These are phyloP conservation scores for Teleogryllus occipitalis DNA, from an alignment of 1,140 invertebrate genomes.

Conservation along the genomic window DNA sequence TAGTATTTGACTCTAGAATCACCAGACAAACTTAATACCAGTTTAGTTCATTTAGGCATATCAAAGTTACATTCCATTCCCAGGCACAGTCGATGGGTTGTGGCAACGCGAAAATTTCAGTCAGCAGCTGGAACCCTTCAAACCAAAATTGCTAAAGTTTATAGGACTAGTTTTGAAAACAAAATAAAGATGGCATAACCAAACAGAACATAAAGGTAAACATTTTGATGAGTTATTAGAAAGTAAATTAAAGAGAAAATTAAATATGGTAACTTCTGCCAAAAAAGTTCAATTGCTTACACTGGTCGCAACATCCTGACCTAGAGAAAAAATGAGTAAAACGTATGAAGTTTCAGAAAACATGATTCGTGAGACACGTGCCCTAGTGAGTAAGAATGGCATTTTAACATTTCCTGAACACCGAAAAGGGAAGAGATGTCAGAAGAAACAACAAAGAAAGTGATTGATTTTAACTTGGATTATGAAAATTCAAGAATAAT, in stretches of 20 bases:
- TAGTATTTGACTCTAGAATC: no score
- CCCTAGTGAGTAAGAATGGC: background rate
- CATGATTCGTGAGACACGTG: background rate
- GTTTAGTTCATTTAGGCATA: no score
- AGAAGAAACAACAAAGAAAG: background rate
- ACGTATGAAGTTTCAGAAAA: background rate
- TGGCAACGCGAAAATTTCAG: no score
- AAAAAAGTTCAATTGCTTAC: background rate
- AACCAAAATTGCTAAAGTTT: no score
- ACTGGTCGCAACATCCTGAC: background rate
- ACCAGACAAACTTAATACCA: no score
- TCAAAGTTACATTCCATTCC: no score
- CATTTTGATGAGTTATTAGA: background rate
- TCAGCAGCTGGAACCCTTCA: no score
- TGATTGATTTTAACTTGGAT: slow-evolving; percentile 3
- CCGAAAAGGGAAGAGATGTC: background rate
- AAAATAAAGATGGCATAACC: no score
- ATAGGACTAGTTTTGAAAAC: no score
- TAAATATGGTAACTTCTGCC: background rate
- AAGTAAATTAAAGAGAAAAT: slow-evolving; percentile 4
- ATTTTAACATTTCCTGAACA: background rate
- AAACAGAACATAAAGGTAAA: background rate
- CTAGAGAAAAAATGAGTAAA: background rate
- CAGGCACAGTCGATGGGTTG: no score
- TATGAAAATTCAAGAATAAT: background rate